phyloP scores from a whole-genome alignment of 2,888 invertebrate genomes.

The Tryphoninae sp. region DNA sequence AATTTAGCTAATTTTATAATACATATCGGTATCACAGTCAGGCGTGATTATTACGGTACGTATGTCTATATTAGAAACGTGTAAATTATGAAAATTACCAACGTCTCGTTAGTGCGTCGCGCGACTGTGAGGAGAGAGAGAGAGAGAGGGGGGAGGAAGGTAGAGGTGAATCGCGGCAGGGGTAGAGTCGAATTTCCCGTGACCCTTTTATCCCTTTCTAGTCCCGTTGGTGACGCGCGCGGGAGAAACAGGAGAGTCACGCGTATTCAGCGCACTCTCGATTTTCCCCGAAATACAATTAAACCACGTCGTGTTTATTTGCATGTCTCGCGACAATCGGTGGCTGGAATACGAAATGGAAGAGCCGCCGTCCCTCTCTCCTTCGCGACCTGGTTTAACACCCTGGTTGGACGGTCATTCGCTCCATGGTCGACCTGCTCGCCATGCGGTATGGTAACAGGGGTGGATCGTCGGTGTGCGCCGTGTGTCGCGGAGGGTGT shows the following conservation, averaged over 20 bases:
- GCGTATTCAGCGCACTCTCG: constrained; percentile 45
- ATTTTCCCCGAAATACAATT: constrained; percentile 56
- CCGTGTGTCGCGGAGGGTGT: background rate
- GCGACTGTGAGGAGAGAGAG: constrained; percentile 27
- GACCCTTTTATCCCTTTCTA: too few relatives aligned
- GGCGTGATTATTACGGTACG: too few relatives aligned
- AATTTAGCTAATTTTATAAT: background rate
- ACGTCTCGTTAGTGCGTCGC: constrained; percentile 27
- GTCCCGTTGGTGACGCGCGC: background rate
- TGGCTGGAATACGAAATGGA: constrained; percentile 67
- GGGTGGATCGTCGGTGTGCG: too few relatives aligned
- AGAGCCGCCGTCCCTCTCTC: constrained; percentile 1
- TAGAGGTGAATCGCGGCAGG: constrained; percentile 23
- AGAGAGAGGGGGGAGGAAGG: constrained; percentile 26
- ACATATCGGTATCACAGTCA: background rate
- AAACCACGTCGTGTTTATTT: constrained; percentile 66
- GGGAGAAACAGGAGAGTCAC: background rate
- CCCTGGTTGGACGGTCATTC: constrained; percentile 5
- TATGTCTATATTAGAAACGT: background rate
- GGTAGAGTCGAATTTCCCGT: background rate
- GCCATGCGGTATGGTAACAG: too few relatives aligned
- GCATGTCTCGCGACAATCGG: constrained; percentile 62
- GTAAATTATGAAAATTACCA: background rate
- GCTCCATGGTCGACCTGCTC: background rate
- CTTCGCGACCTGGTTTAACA: background rate